These are phyloP conservation scores for Aldrovandia affinis DNA, from an alignment of 2,797 vertebrate species.

Conservation along the genomic window DNA sequence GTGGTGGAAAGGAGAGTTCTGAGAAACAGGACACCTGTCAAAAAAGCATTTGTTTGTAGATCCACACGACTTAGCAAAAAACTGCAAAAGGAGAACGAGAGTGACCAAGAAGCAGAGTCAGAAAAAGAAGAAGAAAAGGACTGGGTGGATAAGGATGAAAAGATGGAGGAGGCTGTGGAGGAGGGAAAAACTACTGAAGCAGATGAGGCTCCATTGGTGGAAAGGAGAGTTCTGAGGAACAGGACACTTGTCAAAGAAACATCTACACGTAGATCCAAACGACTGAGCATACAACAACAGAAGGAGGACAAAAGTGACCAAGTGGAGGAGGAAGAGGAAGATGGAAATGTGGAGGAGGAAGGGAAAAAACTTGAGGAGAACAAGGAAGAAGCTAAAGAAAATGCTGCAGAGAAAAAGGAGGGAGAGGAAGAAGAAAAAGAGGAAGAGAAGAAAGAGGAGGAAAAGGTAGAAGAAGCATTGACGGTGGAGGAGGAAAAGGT, in stretches of 20 bases:
- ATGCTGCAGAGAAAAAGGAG: background rate
- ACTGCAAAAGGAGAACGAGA: conserved; percentile 6
- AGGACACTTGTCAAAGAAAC: conserved; percentile 74
- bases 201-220: conserved; percentile 61
- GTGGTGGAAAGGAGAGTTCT: conserved; percentile 66
- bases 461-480: background rate
- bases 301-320: background rate
- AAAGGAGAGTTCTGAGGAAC: conserved; percentile 73
- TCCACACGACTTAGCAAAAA: conserved; percentile 41
- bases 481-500: conserved; percentile 1
- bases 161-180: background rate
- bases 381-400: background rate
- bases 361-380: background rate
- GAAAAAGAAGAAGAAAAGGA: conserved; percentile 23
- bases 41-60: background rate
- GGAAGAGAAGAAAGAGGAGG: background rate
- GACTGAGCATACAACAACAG: conserved; percentile 51
- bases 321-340: background rate
- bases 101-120: background rate
- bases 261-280: conserved; percentile 72
- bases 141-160: background rate
- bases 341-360: background rate
- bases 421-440: background rate
- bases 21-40: conserved; percentile 63
- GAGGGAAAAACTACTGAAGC: background rate